Evolutionary conservation across 2,797 vertebrate genomes (phyloP).

Genomic region (Lutjanus argentimaculatus): DNA sequence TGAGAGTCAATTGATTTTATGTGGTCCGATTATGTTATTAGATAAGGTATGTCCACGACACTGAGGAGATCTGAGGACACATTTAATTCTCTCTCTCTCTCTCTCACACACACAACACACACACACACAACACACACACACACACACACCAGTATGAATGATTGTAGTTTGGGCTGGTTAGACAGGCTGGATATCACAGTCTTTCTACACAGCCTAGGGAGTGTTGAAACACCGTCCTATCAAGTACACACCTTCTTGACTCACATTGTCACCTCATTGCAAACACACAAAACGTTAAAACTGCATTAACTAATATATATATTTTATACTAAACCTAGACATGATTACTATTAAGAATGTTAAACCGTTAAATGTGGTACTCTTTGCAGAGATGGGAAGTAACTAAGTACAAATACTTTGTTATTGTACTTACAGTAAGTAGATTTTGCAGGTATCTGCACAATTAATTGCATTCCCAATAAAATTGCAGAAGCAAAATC

Average conservation of each 20-base stretch:
- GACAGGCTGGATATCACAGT: too few relatives aligned
- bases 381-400: too few relatives aligned
- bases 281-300: not conserved
- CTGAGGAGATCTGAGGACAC: not conserved
- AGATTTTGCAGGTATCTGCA: too few relatives aligned
- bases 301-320: not conserved
- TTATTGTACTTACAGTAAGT: too few relatives aligned
- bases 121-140: not conserved
- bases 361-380: too few relatives aligned
- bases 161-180: too few relatives aligned
- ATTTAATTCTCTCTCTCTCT: not conserved
- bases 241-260: too few relatives aligned
- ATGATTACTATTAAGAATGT: too few relatives aligned
- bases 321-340: too few relatives aligned
- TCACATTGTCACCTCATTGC: not conserved
- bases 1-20: slow-evolving; percentile 9
- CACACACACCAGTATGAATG: not conserved
- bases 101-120: not conserved
- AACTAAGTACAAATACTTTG: too few relatives aligned
- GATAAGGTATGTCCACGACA: not conserved
- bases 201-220: not conserved
- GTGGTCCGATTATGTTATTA: not conserved
- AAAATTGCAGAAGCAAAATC: too few relatives aligned
- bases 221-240: not conserved
- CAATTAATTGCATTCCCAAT: too few relatives aligned